Percentiles rank a stretch among this genome's conserved stretches.
phyloP scores from a whole-genome alignment of 1,140 invertebrate species.

The Hormaphis cornu region DNA sequence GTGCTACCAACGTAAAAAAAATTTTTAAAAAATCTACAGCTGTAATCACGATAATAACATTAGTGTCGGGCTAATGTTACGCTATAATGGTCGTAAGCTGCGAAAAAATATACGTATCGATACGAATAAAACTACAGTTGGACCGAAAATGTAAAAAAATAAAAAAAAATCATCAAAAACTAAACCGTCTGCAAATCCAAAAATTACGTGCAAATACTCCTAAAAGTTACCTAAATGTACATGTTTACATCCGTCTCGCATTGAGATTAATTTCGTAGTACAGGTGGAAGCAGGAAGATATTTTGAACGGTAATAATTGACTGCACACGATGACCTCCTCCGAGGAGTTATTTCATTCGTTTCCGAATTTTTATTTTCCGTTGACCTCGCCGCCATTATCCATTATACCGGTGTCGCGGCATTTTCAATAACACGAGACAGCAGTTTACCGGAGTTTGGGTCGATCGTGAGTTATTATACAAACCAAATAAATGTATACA shows the following conservation, averaged over 20 bases:
- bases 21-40: background rate
- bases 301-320: background rate
- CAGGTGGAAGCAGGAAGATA: constrained; percentile 1
- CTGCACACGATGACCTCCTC: constrained; percentile 17
- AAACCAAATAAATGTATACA: too few species aligned
- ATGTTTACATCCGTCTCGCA: constrained; percentile 15
- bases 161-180: too few species aligned
- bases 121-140: too few species aligned
- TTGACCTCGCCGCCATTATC: background rate
- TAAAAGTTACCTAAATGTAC: too few species aligned
- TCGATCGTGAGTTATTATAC: too few species aligned
- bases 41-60: background rate
- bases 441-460: background rate
- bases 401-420: background rate
- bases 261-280: background rate
- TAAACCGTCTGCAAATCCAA: too few species aligned
- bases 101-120: too few species aligned
- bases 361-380: background rate
- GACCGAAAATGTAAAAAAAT: too few species aligned
- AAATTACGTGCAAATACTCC: too few species aligned
- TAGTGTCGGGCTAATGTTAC: background rate
- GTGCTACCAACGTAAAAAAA: background rate
- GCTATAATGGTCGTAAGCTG: too few species aligned
- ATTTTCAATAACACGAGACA: background rate
- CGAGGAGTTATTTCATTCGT: background rate